Evolutionary conservation across 2,113 vertebrate species (phyloP), one percentile per base, ranked within the genome.

Genomic region (Cheilinus undulatus): DNA sequence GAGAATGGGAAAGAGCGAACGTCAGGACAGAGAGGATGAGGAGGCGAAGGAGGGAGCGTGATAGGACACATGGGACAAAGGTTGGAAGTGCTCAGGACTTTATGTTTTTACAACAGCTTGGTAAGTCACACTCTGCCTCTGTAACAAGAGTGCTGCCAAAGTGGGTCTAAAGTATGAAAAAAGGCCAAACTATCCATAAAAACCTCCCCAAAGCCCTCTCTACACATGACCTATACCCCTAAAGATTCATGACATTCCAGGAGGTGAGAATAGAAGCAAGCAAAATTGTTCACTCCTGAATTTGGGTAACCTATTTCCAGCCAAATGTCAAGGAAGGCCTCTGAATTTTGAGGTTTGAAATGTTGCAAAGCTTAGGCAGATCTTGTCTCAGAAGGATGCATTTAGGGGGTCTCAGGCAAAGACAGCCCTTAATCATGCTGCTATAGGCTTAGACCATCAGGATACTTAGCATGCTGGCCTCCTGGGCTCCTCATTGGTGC

Each of bases 81-180:
- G 58, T 45, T 30, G 24, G 22, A 75, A 30, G 46, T 40, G 45
- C 38, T 36, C 0, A 3, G 11, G 56, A 34, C 10, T 8, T 27
- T 27, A 62, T 42, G 60, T 72, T 84, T 78, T 79, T 46, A 67
- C 52, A 28, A 27, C 40, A 15, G 28, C 51, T 66, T 36, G 34
- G 20, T 43, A 61, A 36, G 73, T 42, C 4, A 19, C 53, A 65
- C 27, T 68, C 28, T 50, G 38, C 50, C 48, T 73, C 66, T 28
- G 67, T 26, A 57, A 46, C 32, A 30, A 56, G 19, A 19, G 46
- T 43, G 36, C 26, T 38, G 9, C 40, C 38, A 56, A 7, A 49
- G 36, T 69, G 30, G 42, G 17, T 61, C 53, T 40, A n/a, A n/a
- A n/a, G n/a, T n/a, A 48, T 67, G 48, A 73, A 53, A 20, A 0